Evolutionary conservation across 2,797 vertebrate genomes (phyloP).

Genomic region (Anabacerthia variegaticeps): DNA sequence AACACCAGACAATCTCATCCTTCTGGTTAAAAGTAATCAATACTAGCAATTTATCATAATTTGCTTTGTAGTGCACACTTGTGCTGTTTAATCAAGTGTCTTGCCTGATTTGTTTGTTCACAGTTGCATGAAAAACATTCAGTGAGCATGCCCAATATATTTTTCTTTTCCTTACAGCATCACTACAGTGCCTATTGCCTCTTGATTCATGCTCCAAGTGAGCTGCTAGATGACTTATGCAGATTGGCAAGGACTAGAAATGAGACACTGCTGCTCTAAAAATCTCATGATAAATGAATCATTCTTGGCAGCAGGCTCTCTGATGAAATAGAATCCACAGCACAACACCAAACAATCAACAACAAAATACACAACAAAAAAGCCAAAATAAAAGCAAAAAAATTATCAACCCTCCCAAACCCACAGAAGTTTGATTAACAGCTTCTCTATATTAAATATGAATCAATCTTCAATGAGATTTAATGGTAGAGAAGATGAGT

Average conservation of each 20-base stretch:
- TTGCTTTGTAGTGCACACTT: not conserved
- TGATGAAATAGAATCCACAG: not conserved
- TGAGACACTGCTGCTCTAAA: not conserved
- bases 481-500: not conserved
- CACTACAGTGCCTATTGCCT: not conserved
- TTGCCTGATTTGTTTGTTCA: slow-evolving; percentile 50
- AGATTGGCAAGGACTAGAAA: not conserved
- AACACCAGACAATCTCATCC: slow-evolving; percentile 16
- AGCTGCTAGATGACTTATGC: not conserved
- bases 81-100: slow-evolving; percentile 49
- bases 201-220: not conserved
- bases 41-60: slow-evolving; percentile 60
- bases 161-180: not conserved
- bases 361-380: not conserved
- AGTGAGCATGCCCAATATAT: not conserved
- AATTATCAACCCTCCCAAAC: fast-evolving
- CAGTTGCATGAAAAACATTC: not conserved
- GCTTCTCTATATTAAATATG: not conserved
- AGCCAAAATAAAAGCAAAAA: not conserved
- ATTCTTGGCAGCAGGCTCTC: not conserved
- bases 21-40: slow-evolving; percentile 60
- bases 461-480: not conserved
- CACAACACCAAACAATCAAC: not conserved
- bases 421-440: not conserved
- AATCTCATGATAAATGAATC: not conserved